A percentile compares a stretch with the other conserved stretches of the same genome.
phyloP scores from a whole-genome alignment of 2,113 vertebrate genomes.

The Hyla sarda region DNA sequence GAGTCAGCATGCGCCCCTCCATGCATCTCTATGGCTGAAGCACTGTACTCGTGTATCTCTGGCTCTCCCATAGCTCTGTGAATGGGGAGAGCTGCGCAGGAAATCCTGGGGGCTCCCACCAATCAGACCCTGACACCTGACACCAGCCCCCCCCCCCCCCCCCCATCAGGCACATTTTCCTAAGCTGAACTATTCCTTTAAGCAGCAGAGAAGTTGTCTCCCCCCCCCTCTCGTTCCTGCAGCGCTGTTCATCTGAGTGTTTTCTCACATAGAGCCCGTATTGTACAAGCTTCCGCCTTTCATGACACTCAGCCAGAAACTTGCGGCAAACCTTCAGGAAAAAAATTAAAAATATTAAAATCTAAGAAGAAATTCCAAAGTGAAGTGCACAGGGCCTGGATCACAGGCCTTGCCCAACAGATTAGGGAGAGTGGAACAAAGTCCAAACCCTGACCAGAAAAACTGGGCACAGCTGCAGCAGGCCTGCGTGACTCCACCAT shows the following conservation, averaged over 20 bases:
- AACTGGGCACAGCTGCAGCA: slow-evolving; percentile 22
- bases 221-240: neutral
- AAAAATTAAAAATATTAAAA: neutral
- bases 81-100: too few species aligned
- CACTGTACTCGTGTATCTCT: too few species aligned
- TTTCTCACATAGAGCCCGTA: neutral
- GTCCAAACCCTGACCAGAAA: slow-evolving; percentile 14
- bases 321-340: slow-evolving; percentile 8
- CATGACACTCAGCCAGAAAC: neutral
- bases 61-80: too few species aligned
- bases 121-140: too few species aligned
- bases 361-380: neutral
- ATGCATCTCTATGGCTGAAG: too few species aligned
- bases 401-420: neutral
- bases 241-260: neutral
- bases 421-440: slow-evolving; percentile 8
- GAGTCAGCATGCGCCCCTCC: too few species aligned
- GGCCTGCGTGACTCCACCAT: neutral
- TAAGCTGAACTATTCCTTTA: too few species aligned
- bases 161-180: too few species aligned
- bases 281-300: neutral
- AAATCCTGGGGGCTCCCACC: too few species aligned
- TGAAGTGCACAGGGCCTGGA: neutral
- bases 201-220: neutral
- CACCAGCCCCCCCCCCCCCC: too few species aligned